phyloP scores from a whole-genome alignment of 2,888 invertebrate genomes.

The Diadegma fenestrale region DNA sequence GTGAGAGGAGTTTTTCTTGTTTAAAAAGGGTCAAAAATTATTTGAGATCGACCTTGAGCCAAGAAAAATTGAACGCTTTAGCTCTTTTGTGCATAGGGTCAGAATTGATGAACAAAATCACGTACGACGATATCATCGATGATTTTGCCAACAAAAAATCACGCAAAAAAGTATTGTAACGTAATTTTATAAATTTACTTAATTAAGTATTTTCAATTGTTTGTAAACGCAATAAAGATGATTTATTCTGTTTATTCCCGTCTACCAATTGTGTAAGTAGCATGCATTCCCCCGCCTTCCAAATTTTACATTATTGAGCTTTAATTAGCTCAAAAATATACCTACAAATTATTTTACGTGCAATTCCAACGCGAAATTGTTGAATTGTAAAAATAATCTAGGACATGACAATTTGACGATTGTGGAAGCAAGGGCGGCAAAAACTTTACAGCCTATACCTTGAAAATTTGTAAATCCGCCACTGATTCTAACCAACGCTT shows the following conservation, averaged over 20 bases:
- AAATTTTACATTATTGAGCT: too few species aligned
- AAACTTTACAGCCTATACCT: constrained; percentile 32
- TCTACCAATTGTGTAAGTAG: too few species aligned
- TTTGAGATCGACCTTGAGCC: constrained; percentile 51
- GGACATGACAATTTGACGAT: constrained; percentile 33
- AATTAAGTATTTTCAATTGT: neutral
- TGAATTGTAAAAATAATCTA: constrained; percentile 25
- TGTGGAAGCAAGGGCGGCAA: constrained; percentile 36
- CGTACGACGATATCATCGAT: constrained; percentile 28
- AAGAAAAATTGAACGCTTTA: constrained; percentile 40
- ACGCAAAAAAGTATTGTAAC: constrained; percentile 14
- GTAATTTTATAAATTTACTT: too few species aligned
- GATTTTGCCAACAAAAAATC: constrained; percentile 28
- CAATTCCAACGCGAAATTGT: constrained; percentile 30
- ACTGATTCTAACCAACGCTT: constrained; percentile 49
- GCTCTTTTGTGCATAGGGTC: constrained; percentile 36
- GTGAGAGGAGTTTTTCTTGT: constrained; percentile 59
- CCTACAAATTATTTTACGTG: neutral
- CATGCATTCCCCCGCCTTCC: too few species aligned
- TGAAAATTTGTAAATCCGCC: constrained; percentile 38
- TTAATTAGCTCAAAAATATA: too few species aligned
- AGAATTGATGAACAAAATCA: constrained; percentile 26
- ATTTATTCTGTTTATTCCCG: constrained; percentile 13
- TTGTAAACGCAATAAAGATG: constrained; percentile 15
- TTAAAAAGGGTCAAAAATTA: constrained; percentile 59